phyloP scores from a whole-genome alignment of 2,113 vertebrate genomes.

The Pollimyrus isidori region DNA sequence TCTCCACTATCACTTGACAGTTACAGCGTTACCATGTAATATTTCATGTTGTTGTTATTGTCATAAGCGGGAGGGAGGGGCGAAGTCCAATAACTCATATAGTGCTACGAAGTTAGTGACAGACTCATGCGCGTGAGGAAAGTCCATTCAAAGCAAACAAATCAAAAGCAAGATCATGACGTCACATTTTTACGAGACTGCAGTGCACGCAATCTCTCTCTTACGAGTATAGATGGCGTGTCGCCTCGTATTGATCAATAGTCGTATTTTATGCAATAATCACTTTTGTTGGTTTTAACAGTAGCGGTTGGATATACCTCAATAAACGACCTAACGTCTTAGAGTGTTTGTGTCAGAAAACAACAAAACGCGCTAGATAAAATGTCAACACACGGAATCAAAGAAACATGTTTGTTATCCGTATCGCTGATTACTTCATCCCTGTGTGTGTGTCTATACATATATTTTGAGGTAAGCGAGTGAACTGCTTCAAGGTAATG shows the following conservation, averaged over 20 bases:
- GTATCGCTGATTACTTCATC: not conserved
- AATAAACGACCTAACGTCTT: not conserved
- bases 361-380: not conserved
- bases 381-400: not conserved
- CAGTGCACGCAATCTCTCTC: not conserved
- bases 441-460: not conserved
- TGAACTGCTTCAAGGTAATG: not conserved
- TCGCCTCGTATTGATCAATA: not conserved
- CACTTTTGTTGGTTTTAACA: not conserved
- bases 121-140: not conserved
- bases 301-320: not conserved
- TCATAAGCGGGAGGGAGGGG: not conserved
- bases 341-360: not conserved
- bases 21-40: not conserved
- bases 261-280: not conserved
- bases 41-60: not conserved
- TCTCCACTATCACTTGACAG: not conserved
- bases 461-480: not conserved
- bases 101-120: not conserved
- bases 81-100: not conserved
- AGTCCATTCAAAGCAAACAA: not conserved
- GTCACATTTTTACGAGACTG: not conserved
- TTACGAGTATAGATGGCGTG: not conserved
- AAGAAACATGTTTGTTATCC: not conserved
- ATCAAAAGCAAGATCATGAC: not conserved